These are phyloP conservation scores for Achlya flavicornis DNA, from an alignment of 2,888 invertebrate genomes.

Conservation along the genomic window DNA sequence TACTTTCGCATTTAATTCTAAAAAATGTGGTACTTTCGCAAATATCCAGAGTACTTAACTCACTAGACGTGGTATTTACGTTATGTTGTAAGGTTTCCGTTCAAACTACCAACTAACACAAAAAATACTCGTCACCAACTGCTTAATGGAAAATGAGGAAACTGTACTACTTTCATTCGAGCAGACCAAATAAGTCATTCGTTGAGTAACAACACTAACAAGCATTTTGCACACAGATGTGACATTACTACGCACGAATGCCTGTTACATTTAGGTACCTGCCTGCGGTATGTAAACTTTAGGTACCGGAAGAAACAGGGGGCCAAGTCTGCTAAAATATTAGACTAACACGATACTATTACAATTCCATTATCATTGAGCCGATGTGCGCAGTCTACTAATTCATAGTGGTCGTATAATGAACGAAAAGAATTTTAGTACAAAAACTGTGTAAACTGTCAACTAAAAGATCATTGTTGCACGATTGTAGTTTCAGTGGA, in stretches of 20 bases:
- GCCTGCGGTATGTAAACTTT: no score
- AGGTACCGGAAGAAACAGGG: no score
- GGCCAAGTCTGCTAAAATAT: no score
- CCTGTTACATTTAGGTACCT: not conserved
- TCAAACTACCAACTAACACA: slow-evolving; percentile 21
- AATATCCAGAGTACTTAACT: slow-evolving; percentile 34
- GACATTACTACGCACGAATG: not conserved
- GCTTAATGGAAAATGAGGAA: slow-evolving; percentile 42
- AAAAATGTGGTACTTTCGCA: no score
- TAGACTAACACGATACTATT: no score
- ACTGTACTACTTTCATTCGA: slow-evolving; percentile 44
- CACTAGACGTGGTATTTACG: slow-evolving; percentile 24
- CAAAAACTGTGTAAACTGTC: no score
- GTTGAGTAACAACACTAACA: slow-evolving; percentile 11
- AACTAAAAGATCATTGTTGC: no score
- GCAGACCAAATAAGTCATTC: slow-evolving; percentile 13
- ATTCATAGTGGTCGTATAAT: no score
- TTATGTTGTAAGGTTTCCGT: slow-evolving; percentile 43
- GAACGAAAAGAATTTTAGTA: no score
- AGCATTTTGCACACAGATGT: not conserved
- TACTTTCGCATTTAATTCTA: not conserved
- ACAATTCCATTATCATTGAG: no score
- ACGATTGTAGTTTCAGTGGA: no score
- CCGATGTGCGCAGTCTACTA: no score
- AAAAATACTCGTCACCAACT: slow-evolving; percentile 31